Evolutionary conservation across 1,140 invertebrate genomes (phyloP).

Genomic region (Drosophila sp.): DNA sequence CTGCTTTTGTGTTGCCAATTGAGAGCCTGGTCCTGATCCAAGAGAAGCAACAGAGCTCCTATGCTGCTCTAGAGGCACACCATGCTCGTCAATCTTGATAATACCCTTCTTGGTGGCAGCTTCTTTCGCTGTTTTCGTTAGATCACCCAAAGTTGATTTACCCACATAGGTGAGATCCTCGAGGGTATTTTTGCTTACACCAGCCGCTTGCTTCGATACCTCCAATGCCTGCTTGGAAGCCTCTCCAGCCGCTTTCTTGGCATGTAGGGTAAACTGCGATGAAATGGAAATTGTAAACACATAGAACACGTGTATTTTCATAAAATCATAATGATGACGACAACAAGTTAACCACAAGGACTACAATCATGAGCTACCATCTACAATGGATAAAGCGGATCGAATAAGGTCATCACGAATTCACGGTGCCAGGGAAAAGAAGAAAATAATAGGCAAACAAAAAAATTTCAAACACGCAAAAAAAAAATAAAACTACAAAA

Average conservation of each 20-base stretch:
- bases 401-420: too few relatives aligned
- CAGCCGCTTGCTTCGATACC: conserved; percentile 93
- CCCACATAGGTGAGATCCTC: conserved; percentile 94
- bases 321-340: not conserved
- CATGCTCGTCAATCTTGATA: conserved; percentile 85
- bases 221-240: conserved; percentile 93
- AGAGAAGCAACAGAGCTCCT: conserved; percentile 20
- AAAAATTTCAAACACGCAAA: too few relatives aligned
- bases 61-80: not conserved
- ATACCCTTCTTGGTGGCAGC: conserved; percentile 93
- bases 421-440: too few relatives aligned
- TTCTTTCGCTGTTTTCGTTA: conserved; percentile 96
- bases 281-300: not conserved
- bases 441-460: too few relatives aligned
- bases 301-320: too few relatives aligned
- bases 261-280: conserved; percentile 90
- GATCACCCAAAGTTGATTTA: conserved; percentile 92
- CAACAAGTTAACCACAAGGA: not conserved
- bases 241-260: conserved; percentile 94
- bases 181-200: conserved; percentile 93
- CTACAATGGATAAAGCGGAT: not conserved
- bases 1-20: conserved; percentile 83
- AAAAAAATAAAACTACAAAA: too few relatives aligned
- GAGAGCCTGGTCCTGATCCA: conserved; percentile 72
- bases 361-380: not conserved